phyloP scores from a whole-genome alignment of 2,888 invertebrate species.

The Heliconius cydno region DNA sequence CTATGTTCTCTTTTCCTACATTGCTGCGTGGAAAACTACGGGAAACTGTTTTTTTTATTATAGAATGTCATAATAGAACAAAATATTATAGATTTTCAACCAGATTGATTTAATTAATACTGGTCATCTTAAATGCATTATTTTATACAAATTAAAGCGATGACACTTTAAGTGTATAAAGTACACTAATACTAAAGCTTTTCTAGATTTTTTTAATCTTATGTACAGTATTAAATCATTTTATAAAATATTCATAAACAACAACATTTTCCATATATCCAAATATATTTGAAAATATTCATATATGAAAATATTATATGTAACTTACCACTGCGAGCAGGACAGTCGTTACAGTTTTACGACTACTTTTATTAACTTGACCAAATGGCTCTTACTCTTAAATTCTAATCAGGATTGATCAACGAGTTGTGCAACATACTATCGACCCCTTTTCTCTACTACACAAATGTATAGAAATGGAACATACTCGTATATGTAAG shows the following conservation, averaged over 20 bases:
- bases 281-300: background rate
- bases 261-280: background rate
- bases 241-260: background rate
- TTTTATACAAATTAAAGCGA: too few species aligned
- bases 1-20: too few species aligned
- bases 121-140: too few species aligned
- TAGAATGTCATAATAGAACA: too few species aligned
- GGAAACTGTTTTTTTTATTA: too few species aligned
- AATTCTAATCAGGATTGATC: constrained; percentile 20
- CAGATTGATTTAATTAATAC: too few species aligned
- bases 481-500: background rate
- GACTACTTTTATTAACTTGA: constrained; percentile 13
- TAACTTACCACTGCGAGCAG: background rate
- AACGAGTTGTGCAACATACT: background rate
- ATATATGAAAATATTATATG: background rate
- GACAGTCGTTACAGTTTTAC: constrained; percentile 13
- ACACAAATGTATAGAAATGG: background rate
- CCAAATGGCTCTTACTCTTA: constrained; percentile 5
- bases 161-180: too few species aligned
- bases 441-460: background rate
- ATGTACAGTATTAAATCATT: too few species aligned
- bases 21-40: too few species aligned
- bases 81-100: too few species aligned
- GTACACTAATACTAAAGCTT: too few species aligned
- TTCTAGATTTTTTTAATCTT: too few species aligned